Evolutionary conservation across 1,140 invertebrate species (phyloP).

Genomic region (Drosophila tani): DNA sequence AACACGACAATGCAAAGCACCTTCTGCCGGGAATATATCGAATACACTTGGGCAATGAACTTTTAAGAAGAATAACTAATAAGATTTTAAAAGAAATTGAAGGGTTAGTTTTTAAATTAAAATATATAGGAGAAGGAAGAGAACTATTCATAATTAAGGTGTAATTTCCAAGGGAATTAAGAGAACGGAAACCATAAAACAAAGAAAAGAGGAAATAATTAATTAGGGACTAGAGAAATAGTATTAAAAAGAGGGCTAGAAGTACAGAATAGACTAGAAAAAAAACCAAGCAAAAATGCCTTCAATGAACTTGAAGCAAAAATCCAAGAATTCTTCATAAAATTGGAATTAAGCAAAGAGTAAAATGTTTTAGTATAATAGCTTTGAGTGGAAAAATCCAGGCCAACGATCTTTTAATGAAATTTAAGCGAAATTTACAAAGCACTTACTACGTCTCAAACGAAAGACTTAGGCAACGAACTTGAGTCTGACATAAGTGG

Average conservation of each 20-base stretch:
- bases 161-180: not conserved
- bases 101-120: too few relatives aligned
- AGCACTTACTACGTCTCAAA: conserved; percentile 6
- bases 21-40: conserved; percentile 16
- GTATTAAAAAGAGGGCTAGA: too few relatives aligned
- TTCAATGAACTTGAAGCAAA: not conserved
- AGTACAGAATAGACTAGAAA: not conserved
- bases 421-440: too few relatives aligned
- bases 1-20: conserved; percentile 43
- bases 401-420: too few relatives aligned
- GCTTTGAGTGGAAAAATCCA: too few relatives aligned
- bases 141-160: too few relatives aligned
- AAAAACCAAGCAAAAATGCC: not conserved
- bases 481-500: not conserved
- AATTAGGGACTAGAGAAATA: not conserved
- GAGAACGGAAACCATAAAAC: not conserved
- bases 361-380: too few relatives aligned
- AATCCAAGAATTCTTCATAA: not conserved
- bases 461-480: conserved; percentile 51
- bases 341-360: not conserved
- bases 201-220: not conserved
- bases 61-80: not conserved
- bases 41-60: not conserved
- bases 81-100: not conserved
- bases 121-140: not conserved